These are phyloP conservation scores for Drosophila fulvimacula DNA, from an alignment of 2,888 invertebrate species.

Conservation along the genomic window DNA sequence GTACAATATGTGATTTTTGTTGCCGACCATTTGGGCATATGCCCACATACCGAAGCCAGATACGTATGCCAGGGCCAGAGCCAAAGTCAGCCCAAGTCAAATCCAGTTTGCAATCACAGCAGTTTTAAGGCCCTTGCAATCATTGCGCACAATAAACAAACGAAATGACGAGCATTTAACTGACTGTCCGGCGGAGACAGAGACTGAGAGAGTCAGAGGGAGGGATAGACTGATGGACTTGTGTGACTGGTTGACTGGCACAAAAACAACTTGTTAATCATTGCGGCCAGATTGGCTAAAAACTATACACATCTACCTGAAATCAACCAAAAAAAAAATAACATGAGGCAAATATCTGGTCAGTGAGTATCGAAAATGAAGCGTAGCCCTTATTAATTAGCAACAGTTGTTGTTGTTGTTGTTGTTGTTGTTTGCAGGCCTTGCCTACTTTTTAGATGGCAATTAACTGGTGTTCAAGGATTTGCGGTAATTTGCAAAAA, in stretches of 20 bases:
- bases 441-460: constrained; percentile 16
- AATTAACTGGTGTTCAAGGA: constrained; percentile 48
- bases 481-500: constrained; percentile 48
- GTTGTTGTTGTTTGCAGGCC: no score
- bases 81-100: constrained; percentile 58
- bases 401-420: constrained; percentile 20
- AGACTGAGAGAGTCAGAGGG: constrained; percentile 12
- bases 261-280: constrained; percentile 67
- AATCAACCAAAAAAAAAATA: background rate
- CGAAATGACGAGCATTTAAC: constrained; percentile 80
- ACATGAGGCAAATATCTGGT: constrained; percentile 8
- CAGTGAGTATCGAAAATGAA: constrained; percentile 40
- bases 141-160: constrained; percentile 79
- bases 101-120: constrained; percentile 69
- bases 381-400: constrained; percentile 63
- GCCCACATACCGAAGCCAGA: constrained; percentile 24
- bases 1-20: constrained; percentile 78
- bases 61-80: constrained; percentile 13
- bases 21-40: constrained; percentile 71
- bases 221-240: constrained; percentile 7
- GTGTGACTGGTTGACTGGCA: constrained; percentile 26
- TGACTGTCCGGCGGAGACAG: constrained; percentile 56
- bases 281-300: constrained; percentile 43
- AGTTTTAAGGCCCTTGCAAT: constrained; percentile 70
- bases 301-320: constrained; percentile 10